Conservation (phyloP, 2,113 vertebrate species). For the Erythrolamprus reginae region DNA sequence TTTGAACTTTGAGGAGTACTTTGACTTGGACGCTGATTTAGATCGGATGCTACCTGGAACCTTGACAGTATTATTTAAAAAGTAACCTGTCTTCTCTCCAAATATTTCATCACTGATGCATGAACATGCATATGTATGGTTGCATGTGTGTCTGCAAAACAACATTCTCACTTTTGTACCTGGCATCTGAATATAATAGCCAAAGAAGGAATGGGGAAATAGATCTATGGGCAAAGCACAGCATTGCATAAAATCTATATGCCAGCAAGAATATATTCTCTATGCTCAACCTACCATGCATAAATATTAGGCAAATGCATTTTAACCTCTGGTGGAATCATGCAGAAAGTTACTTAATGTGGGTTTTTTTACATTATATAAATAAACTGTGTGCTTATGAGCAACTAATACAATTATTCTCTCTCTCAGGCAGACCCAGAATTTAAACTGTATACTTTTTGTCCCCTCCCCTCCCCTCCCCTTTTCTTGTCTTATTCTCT, state of each 20-base stretch:
- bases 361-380: background rate
- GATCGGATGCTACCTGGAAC: too few species aligned
- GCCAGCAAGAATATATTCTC: background rate
- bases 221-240: background rate
- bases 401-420: accelerated
- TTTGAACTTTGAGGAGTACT: too few species aligned
- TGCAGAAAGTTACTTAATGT: accelerated
- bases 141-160: background rate
- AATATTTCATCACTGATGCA: background rate
- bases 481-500: background rate
- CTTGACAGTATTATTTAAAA: too few species aligned
- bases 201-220: background rate
- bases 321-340: background rate
- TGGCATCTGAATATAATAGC: background rate
- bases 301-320: background rate
- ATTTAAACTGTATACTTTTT: accelerated
- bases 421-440: background rate
- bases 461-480: background rate
- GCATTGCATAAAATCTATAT: background rate
- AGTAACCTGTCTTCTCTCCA: background rate
- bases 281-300: background rate
- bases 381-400: background rate
- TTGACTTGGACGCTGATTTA: too few species aligned
- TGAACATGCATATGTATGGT: background rate
- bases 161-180: background rate